Percentiles rank a stretch among this genome's conserved stretches.
phyloP scores from a whole-genome alignment of 2,888 invertebrate genomes.

The Marasmarcha lunaedactyla region DNA sequence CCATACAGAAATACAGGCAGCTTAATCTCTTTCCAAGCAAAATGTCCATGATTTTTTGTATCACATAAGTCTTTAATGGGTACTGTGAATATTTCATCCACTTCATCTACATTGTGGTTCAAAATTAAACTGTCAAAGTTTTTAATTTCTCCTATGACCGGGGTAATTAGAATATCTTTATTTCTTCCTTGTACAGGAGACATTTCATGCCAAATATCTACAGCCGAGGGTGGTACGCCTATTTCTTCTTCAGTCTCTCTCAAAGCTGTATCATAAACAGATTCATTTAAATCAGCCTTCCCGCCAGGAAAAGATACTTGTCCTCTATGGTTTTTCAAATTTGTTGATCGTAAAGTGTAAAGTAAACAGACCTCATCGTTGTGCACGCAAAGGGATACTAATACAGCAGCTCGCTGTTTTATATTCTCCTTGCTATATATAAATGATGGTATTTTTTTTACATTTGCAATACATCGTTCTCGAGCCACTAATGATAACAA shows the following conservation, averaged over 20 bases:
- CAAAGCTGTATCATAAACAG: slow-evolving; percentile 78
- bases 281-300: slow-evolving; percentile 75
- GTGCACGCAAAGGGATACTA: slow-evolving; percentile 83
- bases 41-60: slow-evolving; percentile 68
- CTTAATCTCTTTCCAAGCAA: slow-evolving; percentile 61
- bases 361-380: slow-evolving; percentile 79
- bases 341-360: slow-evolving; percentile 83
- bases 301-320: slow-evolving; percentile 93
- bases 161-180: slow-evolving; percentile 72
- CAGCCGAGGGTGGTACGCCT: slow-evolving; percentile 70
- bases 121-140: slow-evolving; percentile 65
- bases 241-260: slow-evolving; percentile 93
- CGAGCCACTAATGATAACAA: slow-evolving; percentile 67
- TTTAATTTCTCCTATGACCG: slow-evolving; percentile 74
- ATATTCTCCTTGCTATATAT: slow-evolving; percentile 26
- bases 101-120: slow-evolving; percentile 76
- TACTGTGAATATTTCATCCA: slow-evolving; percentile 82
- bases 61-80: slow-evolving; percentile 75
- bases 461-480: slow-evolving; percentile 66
- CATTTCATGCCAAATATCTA: slow-evolving; percentile 77
- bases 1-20: slow-evolving; percentile 71
- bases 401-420: slow-evolving; percentile 76
- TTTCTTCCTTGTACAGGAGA: slow-evolving; percentile 34
- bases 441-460: slow-evolving; percentile 69
- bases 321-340: slow-evolving; percentile 80